A percentile compares a stretch with the other conserved stretches of the same genome.
These are phyloP conservation scores for Odocoileus virginianus DNA, from an alignment of 2,113 vertebrate genomes.

Conservation along the genomic window DNA sequence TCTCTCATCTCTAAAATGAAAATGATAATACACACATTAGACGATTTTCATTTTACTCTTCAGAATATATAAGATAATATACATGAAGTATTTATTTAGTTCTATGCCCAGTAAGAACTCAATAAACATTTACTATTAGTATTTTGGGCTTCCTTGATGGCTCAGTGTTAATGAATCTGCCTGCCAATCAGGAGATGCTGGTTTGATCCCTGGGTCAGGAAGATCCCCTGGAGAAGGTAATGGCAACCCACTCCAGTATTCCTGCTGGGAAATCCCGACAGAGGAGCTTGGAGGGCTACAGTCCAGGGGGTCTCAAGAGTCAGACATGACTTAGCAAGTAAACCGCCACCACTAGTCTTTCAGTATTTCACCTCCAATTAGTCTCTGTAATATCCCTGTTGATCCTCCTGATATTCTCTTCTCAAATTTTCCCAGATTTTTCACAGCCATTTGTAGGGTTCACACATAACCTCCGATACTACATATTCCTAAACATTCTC, in stretches of 20 bases:
- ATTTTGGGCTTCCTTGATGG: background rate
- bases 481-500: background rate
- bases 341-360: background rate
- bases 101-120: background rate
- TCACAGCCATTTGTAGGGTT: background rate
- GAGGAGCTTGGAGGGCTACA: background rate
- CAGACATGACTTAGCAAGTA: background rate
- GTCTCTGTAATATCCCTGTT: background rate
- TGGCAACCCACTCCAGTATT: background rate
- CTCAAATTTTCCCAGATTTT: background rate
- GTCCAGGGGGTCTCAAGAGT: background rate
- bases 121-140: background rate
- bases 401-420: background rate
- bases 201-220: background rate
- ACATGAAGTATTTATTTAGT: background rate
- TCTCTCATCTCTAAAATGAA: background rate
- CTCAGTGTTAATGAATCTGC: background rate
- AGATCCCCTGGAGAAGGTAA: background rate
- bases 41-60: background rate
- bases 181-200: background rate
- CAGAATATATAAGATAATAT: background rate
- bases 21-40: background rate
- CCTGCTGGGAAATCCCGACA: background rate
- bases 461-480: no score
- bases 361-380: background rate